Evolutionary conservation across 2,888 invertebrate genomes (phyloP).

Genomic region (Hirtodrosophila trivittata): DNA sequence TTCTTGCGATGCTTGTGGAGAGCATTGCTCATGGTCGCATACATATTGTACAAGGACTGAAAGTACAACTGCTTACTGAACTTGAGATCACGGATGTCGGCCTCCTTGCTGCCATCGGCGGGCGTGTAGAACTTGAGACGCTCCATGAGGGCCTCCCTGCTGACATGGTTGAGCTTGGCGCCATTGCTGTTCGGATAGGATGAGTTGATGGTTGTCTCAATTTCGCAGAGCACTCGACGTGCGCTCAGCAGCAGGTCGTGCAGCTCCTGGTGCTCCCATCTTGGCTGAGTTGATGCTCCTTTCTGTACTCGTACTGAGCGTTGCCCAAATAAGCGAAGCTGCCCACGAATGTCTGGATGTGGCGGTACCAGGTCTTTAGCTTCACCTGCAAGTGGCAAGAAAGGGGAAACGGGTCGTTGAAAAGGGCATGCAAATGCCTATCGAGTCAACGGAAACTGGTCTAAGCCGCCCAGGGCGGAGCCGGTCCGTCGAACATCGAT

Average conservation of each 20-base stretch:
- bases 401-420: conserved; percentile 8
- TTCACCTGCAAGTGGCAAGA: conserved; percentile 63
- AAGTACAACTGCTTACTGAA: conserved; percentile 71
- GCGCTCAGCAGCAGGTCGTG: conserved; percentile 73
- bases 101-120: conserved; percentile 47
- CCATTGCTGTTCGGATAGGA: conserved; percentile 59
- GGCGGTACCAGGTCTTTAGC: conserved; percentile 79
- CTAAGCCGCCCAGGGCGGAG: conserved; percentile 66
- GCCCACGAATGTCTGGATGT: conserved; percentile 80
- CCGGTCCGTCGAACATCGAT: conserved; percentile 49
- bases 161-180: conserved; percentile 56
- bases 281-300: conserved; percentile 48
- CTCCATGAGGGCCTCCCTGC: conserved; percentile 50
- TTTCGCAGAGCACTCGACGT: conserved; percentile 77
- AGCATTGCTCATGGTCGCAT: conserved; percentile 41
- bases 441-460: conserved; percentile 49
- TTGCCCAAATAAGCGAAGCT: conserved; percentile 77
- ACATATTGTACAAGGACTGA: conserved; percentile 67
- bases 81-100: conserved; percentile 63
- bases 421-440: conserved; percentile 47
- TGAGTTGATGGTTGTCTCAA: conserved; percentile 81
- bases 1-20: conserved; percentile 31
- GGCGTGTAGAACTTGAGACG: conserved; percentile 69
- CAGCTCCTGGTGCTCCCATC: conserved; percentile 67
- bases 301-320: conserved; percentile 71